Evolutionary conservation across 1,140 invertebrate genomes (phyloP), one percentile per base, ranked within the genome.

Genomic region (Anastatus disparis): DNA sequence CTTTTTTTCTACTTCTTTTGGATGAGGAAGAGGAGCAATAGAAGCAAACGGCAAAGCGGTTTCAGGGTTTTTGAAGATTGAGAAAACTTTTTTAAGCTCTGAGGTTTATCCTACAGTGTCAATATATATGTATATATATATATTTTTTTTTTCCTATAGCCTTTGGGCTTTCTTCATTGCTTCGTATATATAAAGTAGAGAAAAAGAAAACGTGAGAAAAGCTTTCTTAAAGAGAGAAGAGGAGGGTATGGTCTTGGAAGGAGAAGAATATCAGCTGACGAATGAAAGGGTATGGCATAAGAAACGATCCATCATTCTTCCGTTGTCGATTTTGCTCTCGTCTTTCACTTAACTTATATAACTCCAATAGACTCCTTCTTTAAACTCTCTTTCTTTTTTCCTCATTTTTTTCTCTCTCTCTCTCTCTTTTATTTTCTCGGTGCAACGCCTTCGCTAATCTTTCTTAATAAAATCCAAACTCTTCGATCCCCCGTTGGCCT

Each of bases 71-170:
- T n/a, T n/a, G n/a, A 50, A 58, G 53, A 68, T 58, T 58, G 65
- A 58, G 40, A 68, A 68, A 68, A n/a, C n/a, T 44, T 69, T 69
- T 69, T 69, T 52, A 61, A 69, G 56, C 56, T 10, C 46, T 9
- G 10, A 10, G 44, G 42, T 66, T 63, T 46, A n/a, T 46, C 62
- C 50, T 17, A 38, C 58, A 58, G 62, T 74, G 65, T 67, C 58
- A 69, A 69, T 48, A 29, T 59, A 52, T 72, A 56, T 74, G n/a
- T n/a, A n/a, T n/a, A n/a, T n/a, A n/a, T n/a, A n/a, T n/a, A n/a
- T n/a, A n/a, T n/a, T n/a, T n/a, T n/a, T n/a, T n/a, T n/a, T 72
- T 74, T 29, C 46, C 65, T 35, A 8, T 17, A 59, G 46, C 35
- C 35, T 29, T 12, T 2, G 27, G 38, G 29, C n/a, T n/a, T n/a